These are phyloP conservation scores for Egretta garzetta DNA, from an alignment of 2,113 vertebrate genomes.

Conservation along the genomic window DNA sequence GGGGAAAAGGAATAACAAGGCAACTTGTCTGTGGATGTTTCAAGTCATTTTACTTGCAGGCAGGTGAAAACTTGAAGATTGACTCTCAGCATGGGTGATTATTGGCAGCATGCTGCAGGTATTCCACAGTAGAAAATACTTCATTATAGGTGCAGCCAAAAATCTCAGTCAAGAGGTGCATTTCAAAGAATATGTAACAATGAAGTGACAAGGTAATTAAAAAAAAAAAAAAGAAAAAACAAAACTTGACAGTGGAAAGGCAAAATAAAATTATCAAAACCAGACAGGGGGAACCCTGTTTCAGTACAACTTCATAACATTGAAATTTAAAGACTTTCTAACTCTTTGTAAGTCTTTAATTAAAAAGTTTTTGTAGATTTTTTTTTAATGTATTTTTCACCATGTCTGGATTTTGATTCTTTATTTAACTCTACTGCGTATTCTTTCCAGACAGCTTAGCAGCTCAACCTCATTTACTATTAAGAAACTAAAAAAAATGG, in stretches of 20 bases:
- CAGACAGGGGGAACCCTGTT: background rate
- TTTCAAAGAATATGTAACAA: background rate
- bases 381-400: background rate
- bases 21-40: background rate
- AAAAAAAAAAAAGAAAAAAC: background rate
- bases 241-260: background rate
- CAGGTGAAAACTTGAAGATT: background rate
- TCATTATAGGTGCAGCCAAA: background rate
- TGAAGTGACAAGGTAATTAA: background rate
- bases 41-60: background rate
- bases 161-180: background rate
- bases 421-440: background rate
- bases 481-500: background rate
- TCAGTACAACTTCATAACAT: background rate
- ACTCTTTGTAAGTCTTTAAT: background rate
- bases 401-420: background rate
- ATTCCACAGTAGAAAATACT: background rate
- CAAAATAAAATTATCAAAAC: background rate
- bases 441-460: background rate
- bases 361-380: background rate
- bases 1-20: background rate
- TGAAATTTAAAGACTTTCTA: background rate
- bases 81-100: background rate
- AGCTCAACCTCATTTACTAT: background rate
- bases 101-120: background rate